Evolutionary conservation across 92 coral and sea anemone species (phyloP).

Genomic region (Pocillopora meandrina): DNA sequence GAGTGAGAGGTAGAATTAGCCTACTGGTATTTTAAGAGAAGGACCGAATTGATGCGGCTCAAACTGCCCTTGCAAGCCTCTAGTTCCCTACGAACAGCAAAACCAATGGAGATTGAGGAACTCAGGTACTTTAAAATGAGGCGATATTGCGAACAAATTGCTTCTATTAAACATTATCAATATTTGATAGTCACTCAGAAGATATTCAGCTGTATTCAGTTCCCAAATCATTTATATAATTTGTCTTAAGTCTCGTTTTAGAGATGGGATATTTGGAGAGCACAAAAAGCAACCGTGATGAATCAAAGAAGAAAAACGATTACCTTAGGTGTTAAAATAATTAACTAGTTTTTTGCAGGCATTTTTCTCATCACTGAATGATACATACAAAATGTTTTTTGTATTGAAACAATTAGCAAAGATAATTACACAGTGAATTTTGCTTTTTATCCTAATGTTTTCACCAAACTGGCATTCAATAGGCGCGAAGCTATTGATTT

Average conservation of each 20-base stretch:
- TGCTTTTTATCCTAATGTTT: constrained; percentile 23
- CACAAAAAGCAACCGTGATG: background rate
- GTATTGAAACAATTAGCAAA: constrained; percentile 32
- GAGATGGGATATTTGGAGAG: background rate
- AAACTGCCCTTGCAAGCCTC: background rate
- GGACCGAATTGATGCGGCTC: background rate
- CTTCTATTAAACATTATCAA: constrained; percentile 10
- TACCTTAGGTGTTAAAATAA: constrained; percentile 47
- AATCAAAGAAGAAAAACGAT: constrained; percentile 2
- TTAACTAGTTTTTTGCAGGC: constrained; percentile 30
- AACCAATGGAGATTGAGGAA: background rate
- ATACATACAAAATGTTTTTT: constrained; percentile 9
- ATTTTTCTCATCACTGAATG: constrained; percentile 29
- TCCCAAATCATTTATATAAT: constrained; percentile 8
- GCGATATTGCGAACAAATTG: background rate
- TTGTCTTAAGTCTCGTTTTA: background rate
- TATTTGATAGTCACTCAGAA: constrained; percentile 22
- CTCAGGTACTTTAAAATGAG: background rate
- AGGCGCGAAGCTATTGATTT: constrained; percentile 15
- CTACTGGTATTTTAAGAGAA: background rate
- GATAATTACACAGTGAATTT: constrained; percentile 7
- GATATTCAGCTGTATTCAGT: background rate
- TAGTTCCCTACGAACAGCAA: background rate
- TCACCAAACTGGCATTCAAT: constrained; percentile 20
- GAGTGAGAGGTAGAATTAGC: background rate